phyloP scores from a whole-genome alignment of 2,888 invertebrate species.

The Therioaphis trifolii region DNA sequence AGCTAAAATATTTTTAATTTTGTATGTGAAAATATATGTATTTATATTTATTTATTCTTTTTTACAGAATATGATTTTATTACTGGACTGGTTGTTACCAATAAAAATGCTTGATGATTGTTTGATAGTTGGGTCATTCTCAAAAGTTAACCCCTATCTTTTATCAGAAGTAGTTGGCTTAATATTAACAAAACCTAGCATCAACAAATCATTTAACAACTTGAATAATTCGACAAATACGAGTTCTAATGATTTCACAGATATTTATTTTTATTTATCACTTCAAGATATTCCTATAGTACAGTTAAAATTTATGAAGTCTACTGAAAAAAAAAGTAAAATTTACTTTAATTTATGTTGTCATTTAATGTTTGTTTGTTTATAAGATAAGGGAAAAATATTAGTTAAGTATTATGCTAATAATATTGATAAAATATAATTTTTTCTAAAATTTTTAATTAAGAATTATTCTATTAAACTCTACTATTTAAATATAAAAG shows the following conservation, averaged over 20 bases:
- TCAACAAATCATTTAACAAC: background rate
- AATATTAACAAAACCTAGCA: slow-evolving; percentile 39
- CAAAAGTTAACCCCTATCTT: slow-evolving; percentile 44
- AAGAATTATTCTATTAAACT: no score
- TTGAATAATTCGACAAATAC: background rate
- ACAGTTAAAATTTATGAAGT: background rate
- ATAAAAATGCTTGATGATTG: background rate
- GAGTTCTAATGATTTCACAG: background rate
- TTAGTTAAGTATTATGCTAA: background rate
- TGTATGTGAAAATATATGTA: no score
- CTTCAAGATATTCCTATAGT: slow-evolving; percentile 46
- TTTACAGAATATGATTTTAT: slow-evolving; percentile 40
- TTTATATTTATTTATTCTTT: background rate
- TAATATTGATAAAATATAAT: no score
- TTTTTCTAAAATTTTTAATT: no score
- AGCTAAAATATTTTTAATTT: background rate
- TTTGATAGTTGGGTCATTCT: background rate
- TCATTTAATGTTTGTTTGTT: background rate
- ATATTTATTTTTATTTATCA: slow-evolving; percentile 25
- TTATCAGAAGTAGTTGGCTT: slow-evolving; percentile 40
- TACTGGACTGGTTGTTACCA: slow-evolving; percentile 52
- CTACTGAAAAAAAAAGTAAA: slow-evolving; percentile 40
- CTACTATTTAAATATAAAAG: no score
- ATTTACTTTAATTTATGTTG: background rate
- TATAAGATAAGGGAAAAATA: no score